These are phyloP conservation scores for Anoplolepis gracilipes DNA, from an alignment of 1,140 invertebrate genomes.

Conservation along the genomic window DNA sequence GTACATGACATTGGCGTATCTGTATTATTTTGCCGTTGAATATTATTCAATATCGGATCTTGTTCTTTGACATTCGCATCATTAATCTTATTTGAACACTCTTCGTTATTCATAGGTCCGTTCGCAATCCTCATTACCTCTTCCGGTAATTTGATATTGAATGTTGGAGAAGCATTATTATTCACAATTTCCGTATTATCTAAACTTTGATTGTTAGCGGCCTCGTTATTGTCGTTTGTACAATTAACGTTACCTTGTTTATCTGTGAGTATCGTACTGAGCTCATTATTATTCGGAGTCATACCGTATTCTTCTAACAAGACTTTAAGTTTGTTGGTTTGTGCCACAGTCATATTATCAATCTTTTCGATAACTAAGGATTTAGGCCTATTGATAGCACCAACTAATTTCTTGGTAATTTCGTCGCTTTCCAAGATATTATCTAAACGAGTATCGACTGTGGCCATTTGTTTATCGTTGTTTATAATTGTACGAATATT, in stretches of 20 bases:
- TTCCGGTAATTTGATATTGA: not conserved
- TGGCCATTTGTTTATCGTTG: not conserved
- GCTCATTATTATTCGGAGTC: conserved; percentile 79
- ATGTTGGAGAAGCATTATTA: not conserved
- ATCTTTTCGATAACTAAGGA: conserved; percentile 69
- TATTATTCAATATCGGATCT: not conserved
- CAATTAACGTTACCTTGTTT: conserved; percentile 11
- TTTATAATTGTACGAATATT: conserved; percentile 18
- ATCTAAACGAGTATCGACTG: not conserved
- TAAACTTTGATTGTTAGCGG: not conserved
- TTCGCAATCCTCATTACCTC: not conserved
- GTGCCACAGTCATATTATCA: conserved; percentile 75
- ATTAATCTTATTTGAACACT: conserved; percentile 3
- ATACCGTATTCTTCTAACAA: conserved; percentile 77
- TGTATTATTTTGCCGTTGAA: conserved; percentile 32
- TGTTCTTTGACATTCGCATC: conserved; percentile 6
- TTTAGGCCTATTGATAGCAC: conserved; percentile 60
- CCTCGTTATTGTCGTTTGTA: conserved; percentile 30
- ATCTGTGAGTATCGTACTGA: conserved; percentile 55
- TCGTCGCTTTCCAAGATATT: conserved; percentile 7
- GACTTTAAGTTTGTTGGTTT: conserved; percentile 74
- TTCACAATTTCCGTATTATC: not conserved
- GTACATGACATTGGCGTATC: conserved; percentile 84
- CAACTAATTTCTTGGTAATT: conserved; percentile 24
- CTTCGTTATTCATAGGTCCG: not conserved